These are phyloP conservation scores for Hirudo medicinalis DNA, from an alignment of 1,140 invertebrate genomes.

Conservation along the genomic window DNA sequence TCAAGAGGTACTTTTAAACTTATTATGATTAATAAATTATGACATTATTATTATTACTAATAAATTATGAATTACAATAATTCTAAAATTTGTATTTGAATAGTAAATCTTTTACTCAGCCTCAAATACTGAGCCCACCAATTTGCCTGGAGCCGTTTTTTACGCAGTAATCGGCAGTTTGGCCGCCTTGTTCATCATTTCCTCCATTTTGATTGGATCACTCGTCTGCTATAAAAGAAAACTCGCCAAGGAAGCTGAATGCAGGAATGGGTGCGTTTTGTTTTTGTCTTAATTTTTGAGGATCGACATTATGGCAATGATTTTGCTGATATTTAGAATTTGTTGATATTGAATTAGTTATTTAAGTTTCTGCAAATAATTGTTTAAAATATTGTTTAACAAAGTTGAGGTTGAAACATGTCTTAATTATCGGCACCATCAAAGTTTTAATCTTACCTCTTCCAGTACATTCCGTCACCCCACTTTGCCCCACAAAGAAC, in stretches of 20 bases:
- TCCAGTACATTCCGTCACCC: background rate
- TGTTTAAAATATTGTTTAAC: no score
- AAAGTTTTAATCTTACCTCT: background rate
- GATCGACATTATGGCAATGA: no score
- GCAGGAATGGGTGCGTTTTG: background rate
- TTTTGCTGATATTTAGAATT: background rate
- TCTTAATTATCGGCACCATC: no score
- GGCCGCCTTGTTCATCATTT: constrained; percentile 9
- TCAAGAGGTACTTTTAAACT: no score
- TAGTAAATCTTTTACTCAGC: no score
- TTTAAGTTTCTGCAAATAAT: background rate
- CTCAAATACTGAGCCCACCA: background rate
- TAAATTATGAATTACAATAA: no score
- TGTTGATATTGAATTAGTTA: background rate
- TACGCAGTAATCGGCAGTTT: constrained; percentile 9
- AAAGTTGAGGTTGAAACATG: no score
- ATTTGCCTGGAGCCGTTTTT: background rate
- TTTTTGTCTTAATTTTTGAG: no score
- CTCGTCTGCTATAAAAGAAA: background rate
- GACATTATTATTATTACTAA: no score
- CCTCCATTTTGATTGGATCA: constrained; percentile 2
- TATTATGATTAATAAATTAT: no score
- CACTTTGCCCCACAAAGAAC: constrained; percentile 7
- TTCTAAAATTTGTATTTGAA: no score
- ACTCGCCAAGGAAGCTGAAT: background rate